phyloP scores from a whole-genome alignment of 2,113 vertebrate species.

The mouse (Mus musculus) region DNA sequence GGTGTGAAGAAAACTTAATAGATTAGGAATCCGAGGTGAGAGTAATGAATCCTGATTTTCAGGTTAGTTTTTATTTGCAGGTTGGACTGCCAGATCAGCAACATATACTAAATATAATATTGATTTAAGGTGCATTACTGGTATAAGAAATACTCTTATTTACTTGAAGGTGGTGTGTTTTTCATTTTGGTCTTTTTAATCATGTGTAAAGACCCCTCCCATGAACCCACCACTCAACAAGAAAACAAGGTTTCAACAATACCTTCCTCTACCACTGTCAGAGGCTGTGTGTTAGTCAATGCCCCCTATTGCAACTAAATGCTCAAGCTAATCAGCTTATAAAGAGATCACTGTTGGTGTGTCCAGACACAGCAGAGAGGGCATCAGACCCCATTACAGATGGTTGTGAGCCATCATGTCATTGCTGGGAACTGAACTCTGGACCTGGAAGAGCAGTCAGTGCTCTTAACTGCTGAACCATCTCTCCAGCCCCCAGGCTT shows the following conservation, averaged over 20 bases:
- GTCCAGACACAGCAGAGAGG: no score
- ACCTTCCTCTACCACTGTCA: not conserved
- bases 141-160: not conserved
- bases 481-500: no score
- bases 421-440: no score
- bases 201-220: not conserved
- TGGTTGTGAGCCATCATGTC: no score
- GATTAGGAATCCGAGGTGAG: not conserved
- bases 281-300: not conserved
- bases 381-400: no score
- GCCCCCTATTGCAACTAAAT: not conserved
- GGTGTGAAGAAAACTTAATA: not conserved
- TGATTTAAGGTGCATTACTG: not conserved
- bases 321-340: not conserved
- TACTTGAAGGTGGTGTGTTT: not conserved
- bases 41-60: not conserved
- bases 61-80: not conserved
- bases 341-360: not conserved
- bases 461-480: no score
- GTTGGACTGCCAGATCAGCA: not conserved
- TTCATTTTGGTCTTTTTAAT: slow-evolving; percentile 13
- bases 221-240: not conserved
- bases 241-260: not conserved
- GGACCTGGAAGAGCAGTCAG: no score
- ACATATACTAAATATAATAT: not conserved